These are phyloP conservation scores for Drosophila auraria DNA, from an alignment of 1,140 invertebrate species.

Conservation along the genomic window DNA sequence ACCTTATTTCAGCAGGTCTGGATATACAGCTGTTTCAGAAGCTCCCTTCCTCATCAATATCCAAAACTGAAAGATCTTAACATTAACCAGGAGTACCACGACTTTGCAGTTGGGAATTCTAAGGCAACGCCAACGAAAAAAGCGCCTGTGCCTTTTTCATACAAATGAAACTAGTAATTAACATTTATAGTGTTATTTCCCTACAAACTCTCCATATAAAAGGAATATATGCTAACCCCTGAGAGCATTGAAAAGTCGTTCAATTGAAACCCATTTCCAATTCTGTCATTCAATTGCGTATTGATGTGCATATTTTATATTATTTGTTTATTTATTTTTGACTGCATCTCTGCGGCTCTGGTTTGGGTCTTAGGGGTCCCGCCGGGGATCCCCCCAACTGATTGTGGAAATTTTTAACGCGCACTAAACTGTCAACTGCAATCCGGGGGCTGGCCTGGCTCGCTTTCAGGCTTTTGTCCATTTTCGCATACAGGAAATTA, in stretches of 20 bases:
- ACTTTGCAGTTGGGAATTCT: too few relatives aligned
- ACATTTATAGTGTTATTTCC: too few relatives aligned
- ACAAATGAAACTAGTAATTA: too few relatives aligned
- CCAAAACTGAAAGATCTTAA: too few relatives aligned
- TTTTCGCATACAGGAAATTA: constrained; percentile 53
- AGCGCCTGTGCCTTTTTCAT: too few relatives aligned
- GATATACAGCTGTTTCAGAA: too few relatives aligned
- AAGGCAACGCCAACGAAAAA: too few relatives aligned
- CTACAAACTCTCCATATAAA: too few relatives aligned
- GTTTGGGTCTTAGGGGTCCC: constrained; percentile 12
- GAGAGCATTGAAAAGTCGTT: neutral
- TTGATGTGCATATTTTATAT: constrained; percentile 54
- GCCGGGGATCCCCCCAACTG: neutral
- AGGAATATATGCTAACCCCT: neutral
- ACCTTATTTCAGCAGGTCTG: too few relatives aligned
- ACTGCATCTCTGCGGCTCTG: constrained; percentile 11
- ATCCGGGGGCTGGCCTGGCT: constrained; percentile 36
- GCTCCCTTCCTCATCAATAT: too few relatives aligned
- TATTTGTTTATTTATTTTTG: constrained; percentile 64
- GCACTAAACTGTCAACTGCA: constrained; percentile 70
- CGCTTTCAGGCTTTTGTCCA: constrained; percentile 53
- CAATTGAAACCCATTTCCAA: constrained; percentile 2
- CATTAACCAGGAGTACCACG: too few relatives aligned
- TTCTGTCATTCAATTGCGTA: constrained; percentile 44
- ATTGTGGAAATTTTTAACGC: constrained; percentile 40